Percentiles rank a stretch among this genome's conserved stretches.
phyloP scores from a whole-genome alignment of 2,113 vertebrate species.

The Albula glossodonta region DNA sequence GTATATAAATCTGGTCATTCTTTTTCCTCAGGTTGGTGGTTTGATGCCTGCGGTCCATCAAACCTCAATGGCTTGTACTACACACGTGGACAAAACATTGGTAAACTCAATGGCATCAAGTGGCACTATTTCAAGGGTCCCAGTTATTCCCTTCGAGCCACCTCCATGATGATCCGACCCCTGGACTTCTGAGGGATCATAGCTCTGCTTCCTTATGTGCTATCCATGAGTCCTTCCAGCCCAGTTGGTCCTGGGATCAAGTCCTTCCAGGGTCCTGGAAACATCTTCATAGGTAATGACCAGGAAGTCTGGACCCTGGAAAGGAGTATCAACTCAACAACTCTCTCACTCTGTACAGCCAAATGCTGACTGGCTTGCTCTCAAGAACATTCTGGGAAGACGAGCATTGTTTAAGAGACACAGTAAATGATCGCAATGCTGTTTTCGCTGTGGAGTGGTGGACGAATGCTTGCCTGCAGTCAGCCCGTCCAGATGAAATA shows the following conservation, averaged over 20 bases:
- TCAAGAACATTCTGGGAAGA: not conserved
- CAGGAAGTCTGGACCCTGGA: not conserved
- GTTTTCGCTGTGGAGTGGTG: not conserved
- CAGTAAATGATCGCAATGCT: not conserved
- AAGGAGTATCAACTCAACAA: not conserved
- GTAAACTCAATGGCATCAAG: slow-evolving; percentile 96
- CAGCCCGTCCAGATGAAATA: not conserved
- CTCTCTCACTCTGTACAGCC: not conserved
- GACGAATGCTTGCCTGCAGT: not conserved
- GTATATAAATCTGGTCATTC: slow-evolving; percentile 13
- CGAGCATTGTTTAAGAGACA: not conserved
- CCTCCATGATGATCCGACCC: slow-evolving; percentile 95
- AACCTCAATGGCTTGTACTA: slow-evolving; percentile 98
- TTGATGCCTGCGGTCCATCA: slow-evolving; percentile 94
- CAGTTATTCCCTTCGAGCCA: slow-evolving; percentile 91
- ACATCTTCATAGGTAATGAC: not conserved
- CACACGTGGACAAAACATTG: slow-evolving; percentile 87
- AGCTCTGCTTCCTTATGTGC: not conserved
- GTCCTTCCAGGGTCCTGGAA: not conserved
- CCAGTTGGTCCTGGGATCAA: not conserved
- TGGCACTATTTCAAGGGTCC: slow-evolving; percentile 99
- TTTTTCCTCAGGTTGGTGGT: slow-evolving; percentile 89
- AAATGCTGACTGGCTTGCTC: not conserved
- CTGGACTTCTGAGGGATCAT: slow-evolving; percentile 79
- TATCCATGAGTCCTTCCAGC: not conserved